Evolutionary conservation across 92 coral and sea anemone genomes (phyloP).

Genomic region (Montipora capitata): DNA sequence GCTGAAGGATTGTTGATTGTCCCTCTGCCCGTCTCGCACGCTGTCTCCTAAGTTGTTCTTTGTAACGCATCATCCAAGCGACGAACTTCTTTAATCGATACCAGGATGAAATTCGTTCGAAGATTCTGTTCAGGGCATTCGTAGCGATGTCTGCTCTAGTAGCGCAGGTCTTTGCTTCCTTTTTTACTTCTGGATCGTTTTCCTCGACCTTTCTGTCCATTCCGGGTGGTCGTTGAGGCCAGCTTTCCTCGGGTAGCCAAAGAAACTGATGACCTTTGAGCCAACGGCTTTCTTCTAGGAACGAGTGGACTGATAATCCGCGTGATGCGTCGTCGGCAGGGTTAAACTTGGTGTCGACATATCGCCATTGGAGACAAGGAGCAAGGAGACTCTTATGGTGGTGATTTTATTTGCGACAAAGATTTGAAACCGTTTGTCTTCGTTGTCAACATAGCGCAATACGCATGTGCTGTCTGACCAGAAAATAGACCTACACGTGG

Average conservation of each 20-base stretch:
- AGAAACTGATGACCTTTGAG: conserved; percentile 43
- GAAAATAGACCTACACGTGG: conserved; percentile 26
- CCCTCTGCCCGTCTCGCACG: too few species aligned
- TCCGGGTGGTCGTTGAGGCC: background rate
- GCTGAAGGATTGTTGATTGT: too few species aligned
- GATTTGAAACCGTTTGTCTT: conserved; percentile 52
- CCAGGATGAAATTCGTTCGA: conserved; percentile 48
- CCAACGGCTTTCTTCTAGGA: conserved; percentile 26
- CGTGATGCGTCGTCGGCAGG: conserved; percentile 47
- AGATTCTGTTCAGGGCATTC: conserved; percentile 1
- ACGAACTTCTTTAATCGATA: conserved; percentile 2
- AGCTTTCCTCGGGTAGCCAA: conserved; percentile 30
- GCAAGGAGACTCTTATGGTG: conserved; percentile 41
- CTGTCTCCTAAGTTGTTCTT: background rate
- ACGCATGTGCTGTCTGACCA: conserved; percentile 71
- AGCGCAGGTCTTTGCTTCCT: background rate
- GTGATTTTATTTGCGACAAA: conserved; percentile 57
- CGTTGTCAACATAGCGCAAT: conserved; percentile 35
- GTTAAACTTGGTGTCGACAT: conserved; percentile 19
- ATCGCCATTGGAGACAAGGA: conserved; percentile 52
- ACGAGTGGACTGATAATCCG: conserved; percentile 29
- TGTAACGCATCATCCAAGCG: conserved; percentile 31
- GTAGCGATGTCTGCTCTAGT: background rate
- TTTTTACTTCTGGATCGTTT: conserved; percentile 61
- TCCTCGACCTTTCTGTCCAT: background rate